phyloP scores from a whole-genome alignment of 2,797 vertebrate genomes.

The Triplophysa yarkandensis region DNA sequence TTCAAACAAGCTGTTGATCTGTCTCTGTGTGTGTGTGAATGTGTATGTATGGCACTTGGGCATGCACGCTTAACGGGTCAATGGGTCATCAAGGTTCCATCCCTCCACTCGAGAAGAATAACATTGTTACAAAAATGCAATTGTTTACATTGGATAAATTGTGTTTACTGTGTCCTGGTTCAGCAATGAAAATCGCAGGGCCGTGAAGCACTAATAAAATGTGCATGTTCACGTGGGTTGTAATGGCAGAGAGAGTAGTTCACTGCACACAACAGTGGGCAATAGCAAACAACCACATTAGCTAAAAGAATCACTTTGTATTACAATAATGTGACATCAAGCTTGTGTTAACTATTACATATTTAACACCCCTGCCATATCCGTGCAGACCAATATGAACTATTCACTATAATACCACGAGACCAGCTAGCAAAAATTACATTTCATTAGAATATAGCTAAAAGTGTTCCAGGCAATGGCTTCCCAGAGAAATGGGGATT shows the following conservation, averaged over 20 bases:
- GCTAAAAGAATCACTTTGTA: slow-evolving; percentile 37
- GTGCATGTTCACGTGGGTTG: slow-evolving; percentile 42
- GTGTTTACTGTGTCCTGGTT: slow-evolving; percentile 50
- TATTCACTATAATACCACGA: slow-evolving; percentile 23
- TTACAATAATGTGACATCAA: slow-evolving; percentile 45
- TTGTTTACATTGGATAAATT: slow-evolving; percentile 33
- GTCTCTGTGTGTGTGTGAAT: too few species aligned
- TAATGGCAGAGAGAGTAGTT: slow-evolving; percentile 36
- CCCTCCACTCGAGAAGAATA: slow-evolving; percentile 52
- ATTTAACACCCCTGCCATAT: slow-evolving; percentile 38
- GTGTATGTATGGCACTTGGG: slow-evolving; percentile 23
- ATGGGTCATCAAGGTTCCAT: slow-evolving; percentile 52
- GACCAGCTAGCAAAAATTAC: slow-evolving; percentile 35
- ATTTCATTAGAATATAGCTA: slow-evolving; percentile 25
- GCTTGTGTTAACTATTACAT: slow-evolving; percentile 34
- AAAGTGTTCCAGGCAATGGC: slow-evolving; percentile 38
- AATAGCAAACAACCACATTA: slow-evolving; percentile 32
- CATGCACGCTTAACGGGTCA: slow-evolving; percentile 58
- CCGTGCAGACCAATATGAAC: slow-evolving; percentile 35
- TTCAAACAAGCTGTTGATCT: not conserved
- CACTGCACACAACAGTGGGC: slow-evolving; percentile 36
- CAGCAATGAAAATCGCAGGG: slow-evolving; percentile 52
- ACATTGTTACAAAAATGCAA: slow-evolving; percentile 15
- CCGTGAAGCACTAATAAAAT: slow-evolving; percentile 57
- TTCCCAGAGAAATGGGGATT: slow-evolving; percentile 37